These are phyloP conservation scores for Ctena decussata DNA, from an alignment of 2,888 invertebrate genomes.

Conservation along the genomic window DNA sequence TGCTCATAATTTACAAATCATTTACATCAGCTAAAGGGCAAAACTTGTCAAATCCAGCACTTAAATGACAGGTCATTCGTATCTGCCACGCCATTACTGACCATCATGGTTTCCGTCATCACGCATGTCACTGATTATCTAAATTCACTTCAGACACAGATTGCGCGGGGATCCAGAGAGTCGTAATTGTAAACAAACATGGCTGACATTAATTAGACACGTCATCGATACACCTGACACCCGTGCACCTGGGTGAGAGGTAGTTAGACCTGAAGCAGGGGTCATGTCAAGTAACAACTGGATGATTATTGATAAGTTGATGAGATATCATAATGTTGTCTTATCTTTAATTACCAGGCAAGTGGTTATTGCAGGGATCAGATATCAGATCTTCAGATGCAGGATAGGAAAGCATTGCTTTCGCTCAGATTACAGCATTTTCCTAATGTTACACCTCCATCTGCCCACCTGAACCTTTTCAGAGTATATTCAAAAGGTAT, in stretches of 20 bases:
- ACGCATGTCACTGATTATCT: too few relatives aligned
- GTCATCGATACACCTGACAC: neutral
- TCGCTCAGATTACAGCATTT: too few relatives aligned
- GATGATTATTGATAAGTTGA: slow-evolving; percentile 4
- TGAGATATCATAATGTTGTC: neutral
- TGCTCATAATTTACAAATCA: neutral
- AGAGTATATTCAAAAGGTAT: too few relatives aligned
- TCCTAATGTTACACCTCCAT: too few relatives aligned
- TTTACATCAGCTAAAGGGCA: neutral
- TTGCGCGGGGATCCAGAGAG: neutral
- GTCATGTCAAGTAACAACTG: neutral
- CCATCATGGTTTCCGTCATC: neutral
- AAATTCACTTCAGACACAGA: too few relatives aligned
- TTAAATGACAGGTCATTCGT: neutral
- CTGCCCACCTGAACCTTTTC: too few relatives aligned
- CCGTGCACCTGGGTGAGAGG: neutral
- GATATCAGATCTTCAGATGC: too few relatives aligned
- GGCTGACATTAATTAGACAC: neutral
- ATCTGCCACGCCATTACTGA: neutral
- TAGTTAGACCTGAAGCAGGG: neutral
- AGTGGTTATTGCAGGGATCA: too few relatives aligned
- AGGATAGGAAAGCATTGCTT: too few relatives aligned
- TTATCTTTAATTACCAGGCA: too few relatives aligned
- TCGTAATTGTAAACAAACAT: neutral
- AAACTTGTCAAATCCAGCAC: neutral